Evolutionary conservation across 2,888 invertebrate genomes (phyloP).

Genomic region (Liodrosophila aerea): DNA sequence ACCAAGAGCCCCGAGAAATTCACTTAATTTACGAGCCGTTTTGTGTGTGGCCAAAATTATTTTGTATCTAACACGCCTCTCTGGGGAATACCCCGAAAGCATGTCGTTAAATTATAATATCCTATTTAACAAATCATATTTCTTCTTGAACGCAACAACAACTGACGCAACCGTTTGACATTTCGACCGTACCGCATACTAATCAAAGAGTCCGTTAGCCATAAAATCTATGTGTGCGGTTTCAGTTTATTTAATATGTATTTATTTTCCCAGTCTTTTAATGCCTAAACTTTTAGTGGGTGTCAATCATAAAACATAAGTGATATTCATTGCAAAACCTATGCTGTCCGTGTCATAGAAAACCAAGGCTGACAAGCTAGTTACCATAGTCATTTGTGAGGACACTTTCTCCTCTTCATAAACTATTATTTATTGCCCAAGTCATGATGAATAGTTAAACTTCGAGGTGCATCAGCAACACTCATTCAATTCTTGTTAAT

Average conservation of each 20-base stretch:
- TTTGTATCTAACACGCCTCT: constrained; percentile 28
- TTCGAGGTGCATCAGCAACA: too few species aligned
- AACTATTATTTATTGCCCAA: too few species aligned
- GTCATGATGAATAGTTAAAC: too few species aligned
- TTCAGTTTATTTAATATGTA: constrained; percentile 5
- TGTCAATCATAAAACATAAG: constrained; percentile 27
- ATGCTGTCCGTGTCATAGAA: too few species aligned
- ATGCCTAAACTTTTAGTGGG: constrained; percentile 8
- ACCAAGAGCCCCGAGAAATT: constrained; percentile 8
- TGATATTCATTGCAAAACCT: constrained; percentile 10
- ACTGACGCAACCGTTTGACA: constrained; percentile 63
- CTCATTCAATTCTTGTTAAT: too few species aligned
- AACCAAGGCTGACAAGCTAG: background rate
- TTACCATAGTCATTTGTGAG: too few species aligned
- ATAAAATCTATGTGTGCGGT: constrained; percentile 56
- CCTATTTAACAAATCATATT: constrained; percentile 70
- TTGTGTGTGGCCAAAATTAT: constrained; percentile 50
- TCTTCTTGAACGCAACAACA: constrained; percentile 52
- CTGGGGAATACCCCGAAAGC: constrained; percentile 57
- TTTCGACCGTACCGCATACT: constrained; percentile 15
- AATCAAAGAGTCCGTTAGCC: constrained; percentile 18
- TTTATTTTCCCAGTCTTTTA: constrained; percentile 1
- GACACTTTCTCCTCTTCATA: too few species aligned
- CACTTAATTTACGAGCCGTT: constrained; percentile 43
- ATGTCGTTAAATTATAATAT: constrained; percentile 68